Evolutionary conservation across 2,113 vertebrate genomes (phyloP), one percentile per base, ranked within the genome.

Genomic region (Pithys albifrons): DNA sequence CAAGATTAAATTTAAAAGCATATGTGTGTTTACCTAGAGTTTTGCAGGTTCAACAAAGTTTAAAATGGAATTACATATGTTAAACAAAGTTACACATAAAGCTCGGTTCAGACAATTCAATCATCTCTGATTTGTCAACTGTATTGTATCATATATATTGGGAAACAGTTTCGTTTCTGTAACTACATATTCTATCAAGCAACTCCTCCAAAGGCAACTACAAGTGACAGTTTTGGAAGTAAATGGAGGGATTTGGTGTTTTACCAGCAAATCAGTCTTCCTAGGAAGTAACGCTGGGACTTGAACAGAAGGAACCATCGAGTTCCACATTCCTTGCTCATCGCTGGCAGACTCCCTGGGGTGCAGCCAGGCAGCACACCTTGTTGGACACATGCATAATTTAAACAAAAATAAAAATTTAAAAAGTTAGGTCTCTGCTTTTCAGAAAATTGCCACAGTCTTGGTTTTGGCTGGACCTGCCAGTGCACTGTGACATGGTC

Each of bases 331-430:
- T 66, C 23, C 35, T 49, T 14, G 25, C 54, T 58, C 3, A 0
- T 46, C 37, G 7, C 28, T 35, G 84, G 66, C 29, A 20, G 46
- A 46, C 41, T 51, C 78, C 14, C 19, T 48, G 66, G 48, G 29
- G 39, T 14, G 71, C 49, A 73, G 52, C 14, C 45, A 29, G 66
- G 58, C 1, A 0, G 25, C 41, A 46, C 29, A 28, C 37, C 55
- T 80, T 0, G 0, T 14, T 37, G 45, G 51, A 74, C 20, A 17
- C 19, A 1, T 23, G 8, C 6, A 25, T 37, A 75, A 75, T 23
- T 55, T 33, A 19, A 46, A 46, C 5, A 10, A 22, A 37, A 20
- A 43, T 41, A 12, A 41, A 19, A 15, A 22, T 6, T 6, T 2
- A 7, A 52, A 12, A 59, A 69, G 27, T 9, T 1, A 0, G 1